Evolutionary conservation across 2,113 vertebrate species (phyloP), one percentile per base, ranked within the genome.

Genomic region (Epinephelus lanceolatus): DNA sequence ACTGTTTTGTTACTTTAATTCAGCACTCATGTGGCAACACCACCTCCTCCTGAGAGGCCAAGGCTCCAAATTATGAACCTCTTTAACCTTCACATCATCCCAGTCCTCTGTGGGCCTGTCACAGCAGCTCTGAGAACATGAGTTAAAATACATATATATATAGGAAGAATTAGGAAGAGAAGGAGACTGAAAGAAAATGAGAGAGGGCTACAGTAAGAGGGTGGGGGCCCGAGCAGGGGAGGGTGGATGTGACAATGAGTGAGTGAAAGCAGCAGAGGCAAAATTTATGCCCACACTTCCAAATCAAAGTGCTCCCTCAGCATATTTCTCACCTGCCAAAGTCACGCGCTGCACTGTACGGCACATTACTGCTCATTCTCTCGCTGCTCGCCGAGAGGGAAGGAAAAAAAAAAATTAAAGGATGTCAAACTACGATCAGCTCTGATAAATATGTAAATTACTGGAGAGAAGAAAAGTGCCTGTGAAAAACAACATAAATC

Each of bases 381-480:
- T 70, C 17, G 66, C 78, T 53, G 83, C 86, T 88, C 6, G 74
- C 71, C 12, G 40, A 71, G 80, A 83, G 72, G 51, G 83, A 84
- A 93, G 86, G 92, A 88, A 91, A 85, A 86, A 90, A 92, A 90
- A 92, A 89, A 90, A 92, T 91, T 88, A 93, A 87, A 92, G 87
- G 94, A 96, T 93, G 96, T 96, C 95, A 95, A 93, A 90, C 95
- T 94, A 94, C 90, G 95, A 97, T 97, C 95, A 94, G 95, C 95
- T 92, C 96, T 95, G 96, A 97, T 97, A 97, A 97, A 97, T 97
- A 97, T 97, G 96, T 94, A 97, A 97, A 97, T 97, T 93, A 93
- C 85, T 89, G 86, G 84, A 93, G 91, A 93, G 94, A 95, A 84
- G 96, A 94, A 94, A 95, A 96, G 92, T 92, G 95, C 91, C 92